Percentiles rank a stretch among this genome's conserved stretches.
Conservation (phyloP, 2,797 vertebrate species). For the Falco novaeseelandiae region DNA sequence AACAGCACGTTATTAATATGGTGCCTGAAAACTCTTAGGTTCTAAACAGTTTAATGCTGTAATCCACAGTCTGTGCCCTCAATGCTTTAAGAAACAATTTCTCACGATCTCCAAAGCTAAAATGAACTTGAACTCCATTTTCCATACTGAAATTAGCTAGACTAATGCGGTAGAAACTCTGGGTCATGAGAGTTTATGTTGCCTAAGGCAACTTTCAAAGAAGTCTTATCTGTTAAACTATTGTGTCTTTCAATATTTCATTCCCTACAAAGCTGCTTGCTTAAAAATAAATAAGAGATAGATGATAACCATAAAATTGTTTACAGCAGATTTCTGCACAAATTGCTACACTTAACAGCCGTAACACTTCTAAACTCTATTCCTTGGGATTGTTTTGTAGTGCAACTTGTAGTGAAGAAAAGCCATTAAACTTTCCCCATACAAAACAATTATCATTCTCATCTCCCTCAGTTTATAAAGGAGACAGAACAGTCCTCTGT, state of each 20-base stretch:
- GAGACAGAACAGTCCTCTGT: background rate
- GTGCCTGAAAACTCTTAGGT: slow-evolving; percentile 15
- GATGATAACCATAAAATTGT: background rate
- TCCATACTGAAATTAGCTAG: slow-evolving; percentile 28
- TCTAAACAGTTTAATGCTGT: slow-evolving; percentile 37
- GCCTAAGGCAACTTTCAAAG: slow-evolving; percentile 39
- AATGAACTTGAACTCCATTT: slow-evolving; percentile 40
- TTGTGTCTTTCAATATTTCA: background rate
- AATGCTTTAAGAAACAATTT: slow-evolving; percentile 42
- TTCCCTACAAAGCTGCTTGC: background rate
- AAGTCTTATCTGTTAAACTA: slow-evolving; percentile 35
- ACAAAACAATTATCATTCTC: background rate
- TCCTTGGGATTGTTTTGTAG: background rate
- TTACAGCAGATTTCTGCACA: background rate
- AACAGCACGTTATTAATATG: background rate
- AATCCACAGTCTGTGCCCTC: slow-evolving; percentile 51
- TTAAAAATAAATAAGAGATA: background rate
- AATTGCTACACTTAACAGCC: background rate
- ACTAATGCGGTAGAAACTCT: slow-evolving; percentile 20
- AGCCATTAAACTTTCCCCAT: background rate
- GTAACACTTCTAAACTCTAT: background rate
- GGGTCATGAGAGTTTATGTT: slow-evolving; percentile 51
- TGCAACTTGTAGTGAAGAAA: background rate
- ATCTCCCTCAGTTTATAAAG: background rate
- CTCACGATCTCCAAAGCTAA: slow-evolving; percentile 52